Conservation (phyloP, 2,888 invertebrate species). For the Lagria hirta region DNA sequence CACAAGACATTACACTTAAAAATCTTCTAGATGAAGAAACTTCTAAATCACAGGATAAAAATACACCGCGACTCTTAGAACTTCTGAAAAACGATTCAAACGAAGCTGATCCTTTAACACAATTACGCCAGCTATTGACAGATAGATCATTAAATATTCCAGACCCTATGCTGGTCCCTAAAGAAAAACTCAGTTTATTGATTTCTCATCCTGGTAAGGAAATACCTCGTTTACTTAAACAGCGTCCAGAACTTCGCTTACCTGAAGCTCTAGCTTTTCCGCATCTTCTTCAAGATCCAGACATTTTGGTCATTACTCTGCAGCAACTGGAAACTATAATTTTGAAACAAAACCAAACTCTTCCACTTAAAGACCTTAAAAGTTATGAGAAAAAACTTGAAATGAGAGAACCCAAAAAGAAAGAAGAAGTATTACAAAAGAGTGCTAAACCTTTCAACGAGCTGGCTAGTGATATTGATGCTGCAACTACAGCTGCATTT, state of each 20-base stretch:
- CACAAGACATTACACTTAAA: slow-evolving; percentile 56
- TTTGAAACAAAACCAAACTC: slow-evolving; percentile 56
- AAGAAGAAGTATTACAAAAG: slow-evolving; percentile 22
- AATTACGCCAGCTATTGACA: slow-evolving; percentile 68
- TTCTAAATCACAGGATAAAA: slow-evolving; percentile 36
- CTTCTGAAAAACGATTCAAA: slow-evolving; percentile 56
- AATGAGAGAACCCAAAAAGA: slow-evolving; percentile 35
- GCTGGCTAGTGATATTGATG: slow-evolving; percentile 66
- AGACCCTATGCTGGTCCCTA: slow-evolving; percentile 79
- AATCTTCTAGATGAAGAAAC: slow-evolving; percentile 55
- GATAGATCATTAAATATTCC: slow-evolving; percentile 72
- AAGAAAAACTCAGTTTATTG: slow-evolving; percentile 70
- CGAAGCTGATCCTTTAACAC: slow-evolving; percentile 66
- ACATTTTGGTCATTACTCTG: slow-evolving; percentile 75
- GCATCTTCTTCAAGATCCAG: slow-evolving; percentile 72
- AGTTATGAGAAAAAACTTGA: slow-evolving; percentile 36
- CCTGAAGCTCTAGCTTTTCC: slow-evolving; percentile 75
- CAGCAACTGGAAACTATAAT: slow-evolving; percentile 70
- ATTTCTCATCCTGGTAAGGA: slow-evolving; percentile 73
- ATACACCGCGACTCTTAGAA: slow-evolving; percentile 53
- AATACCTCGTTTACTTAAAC: slow-evolving; percentile 72
- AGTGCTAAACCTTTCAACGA: slow-evolving; percentile 39
- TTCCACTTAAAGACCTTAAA: slow-evolving; percentile 40
- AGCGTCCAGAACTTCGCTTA: slow-evolving; percentile 71
- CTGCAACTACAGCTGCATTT: slow-evolving; percentile 68